phyloP scores from a whole-genome alignment of 2,888 invertebrate genomes.

The Drosophila kokeensis region DNA sequence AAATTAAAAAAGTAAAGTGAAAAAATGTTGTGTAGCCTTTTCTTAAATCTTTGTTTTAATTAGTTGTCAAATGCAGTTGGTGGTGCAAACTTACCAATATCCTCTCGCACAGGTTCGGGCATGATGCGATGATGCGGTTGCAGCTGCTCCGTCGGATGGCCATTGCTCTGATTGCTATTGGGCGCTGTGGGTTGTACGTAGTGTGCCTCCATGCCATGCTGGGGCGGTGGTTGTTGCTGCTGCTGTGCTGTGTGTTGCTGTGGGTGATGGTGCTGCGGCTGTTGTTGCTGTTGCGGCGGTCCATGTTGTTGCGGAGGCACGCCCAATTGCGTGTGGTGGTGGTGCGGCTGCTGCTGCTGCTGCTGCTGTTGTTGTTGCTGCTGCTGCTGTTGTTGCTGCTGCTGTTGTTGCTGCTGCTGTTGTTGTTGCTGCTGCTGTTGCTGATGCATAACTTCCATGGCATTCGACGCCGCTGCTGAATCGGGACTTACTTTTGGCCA shows the following conservation, averaged over 20 bases:
- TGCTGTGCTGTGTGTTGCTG: slow-evolving; percentile 81
- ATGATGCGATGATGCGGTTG: slow-evolving; percentile 88
- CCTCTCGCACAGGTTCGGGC: slow-evolving; percentile 86
- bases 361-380: slow-evolving; percentile 69
- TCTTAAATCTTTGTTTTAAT: background rate
- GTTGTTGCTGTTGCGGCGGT: slow-evolving; percentile 78
- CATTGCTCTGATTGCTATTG: slow-evolving; percentile 86
- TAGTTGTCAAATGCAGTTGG: background rate
- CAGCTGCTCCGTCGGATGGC: slow-evolving; percentile 88
- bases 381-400: slow-evolving; percentile 82
- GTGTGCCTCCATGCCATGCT: slow-evolving; percentile 86
- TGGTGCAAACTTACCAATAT: slow-evolving; percentile 84
- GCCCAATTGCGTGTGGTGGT: slow-evolving; percentile 87
- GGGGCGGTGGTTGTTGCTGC: slow-evolving; percentile 87
- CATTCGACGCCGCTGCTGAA: slow-evolving; percentile 87
- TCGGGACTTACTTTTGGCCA: slow-evolving; percentile 95
- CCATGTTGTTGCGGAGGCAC: slow-evolving; percentile 86
- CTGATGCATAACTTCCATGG: slow-evolving; percentile 88
- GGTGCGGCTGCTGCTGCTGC: slow-evolving; percentile 85
- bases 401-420: slow-evolving; percentile 87
- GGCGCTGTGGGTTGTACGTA: slow-evolving; percentile 87
- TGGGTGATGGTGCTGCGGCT: slow-evolving; percentile 86
- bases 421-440: slow-evolving; percentile 87
- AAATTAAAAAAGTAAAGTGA: background rate
- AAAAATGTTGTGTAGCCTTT: background rate